These are phyloP conservation scores for Pseudopodoces humilis DNA, from an alignment of 2,113 vertebrate genomes.

Conservation along the genomic window DNA sequence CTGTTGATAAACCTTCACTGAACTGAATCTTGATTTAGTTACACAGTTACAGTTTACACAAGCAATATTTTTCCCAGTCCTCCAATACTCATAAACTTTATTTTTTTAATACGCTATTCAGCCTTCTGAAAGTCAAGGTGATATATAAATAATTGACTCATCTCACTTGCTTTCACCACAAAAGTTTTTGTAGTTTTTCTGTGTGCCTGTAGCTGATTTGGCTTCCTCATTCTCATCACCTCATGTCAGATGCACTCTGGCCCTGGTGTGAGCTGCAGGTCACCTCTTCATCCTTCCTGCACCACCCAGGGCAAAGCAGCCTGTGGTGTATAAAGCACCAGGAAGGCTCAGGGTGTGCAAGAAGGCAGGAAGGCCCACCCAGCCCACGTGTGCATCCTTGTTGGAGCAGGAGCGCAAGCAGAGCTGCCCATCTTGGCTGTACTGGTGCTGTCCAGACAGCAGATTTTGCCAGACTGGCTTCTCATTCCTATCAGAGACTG, in stretches of 20 bases:
- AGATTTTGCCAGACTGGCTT: not conserved
- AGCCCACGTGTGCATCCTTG: fast-evolving
- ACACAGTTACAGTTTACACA: not conserved
- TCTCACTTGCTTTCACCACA: fast-evolving
- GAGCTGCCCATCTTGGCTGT: not conserved
- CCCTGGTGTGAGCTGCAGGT: not conserved
- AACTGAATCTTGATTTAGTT: not conserved
- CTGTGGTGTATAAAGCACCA: fast-evolving
- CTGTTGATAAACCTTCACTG: not conserved
- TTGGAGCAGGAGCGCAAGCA: not conserved
- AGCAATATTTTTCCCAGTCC: not conserved
- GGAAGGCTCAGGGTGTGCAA: not conserved
- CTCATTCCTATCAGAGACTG: not conserved
- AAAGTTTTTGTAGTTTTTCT: not conserved
- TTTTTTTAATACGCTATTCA: not conserved
- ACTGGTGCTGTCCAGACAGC: not conserved
- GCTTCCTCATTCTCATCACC: not conserved
- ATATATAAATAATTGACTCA: not conserved
- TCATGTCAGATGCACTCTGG: not conserved
- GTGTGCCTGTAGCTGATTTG: not conserved
- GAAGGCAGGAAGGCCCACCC: not conserved
- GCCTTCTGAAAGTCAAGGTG: not conserved
- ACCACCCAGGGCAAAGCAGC: not conserved
- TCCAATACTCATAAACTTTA: not conserved
- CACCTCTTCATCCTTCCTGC: not conserved